Evolutionary conservation across 1,140 invertebrate species (phyloP).

Genomic region (Helicoverpa armigera): DNA sequence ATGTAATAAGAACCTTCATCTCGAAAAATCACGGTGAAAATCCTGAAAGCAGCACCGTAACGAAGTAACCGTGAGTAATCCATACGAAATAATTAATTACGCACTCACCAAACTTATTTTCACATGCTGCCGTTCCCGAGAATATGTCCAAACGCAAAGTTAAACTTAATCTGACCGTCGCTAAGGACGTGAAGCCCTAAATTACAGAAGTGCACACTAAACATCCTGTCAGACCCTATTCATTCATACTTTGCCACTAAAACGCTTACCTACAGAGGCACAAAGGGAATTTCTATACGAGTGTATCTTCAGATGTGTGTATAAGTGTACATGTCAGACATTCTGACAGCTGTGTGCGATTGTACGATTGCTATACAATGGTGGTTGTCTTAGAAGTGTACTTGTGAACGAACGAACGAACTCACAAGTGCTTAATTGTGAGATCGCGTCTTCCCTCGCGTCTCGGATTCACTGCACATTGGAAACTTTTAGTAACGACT

Average conservation of each 20-base stretch:
- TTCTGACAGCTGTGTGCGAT: slow-evolving; percentile 44
- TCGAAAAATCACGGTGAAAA: background rate
- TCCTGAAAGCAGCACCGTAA: background rate
- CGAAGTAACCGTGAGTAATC: slow-evolving; percentile 4
- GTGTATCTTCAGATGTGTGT: slow-evolving; percentile 40
- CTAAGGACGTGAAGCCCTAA: slow-evolving; percentile 45
- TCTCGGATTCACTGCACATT: slow-evolving; percentile 32
- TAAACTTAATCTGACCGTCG: slow-evolving; percentile 46
- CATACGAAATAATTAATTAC: slow-evolving; percentile 36
- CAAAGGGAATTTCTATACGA: slow-evolving; percentile 51
- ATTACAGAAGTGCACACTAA: slow-evolving; percentile 50
- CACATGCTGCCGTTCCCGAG: background rate
- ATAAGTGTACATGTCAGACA: slow-evolving; percentile 35
- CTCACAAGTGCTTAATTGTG: slow-evolving; percentile 42
- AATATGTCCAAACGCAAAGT: slow-evolving; percentile 34
- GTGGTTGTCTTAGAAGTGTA: slow-evolving; percentile 37
- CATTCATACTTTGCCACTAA: slow-evolving; percentile 56
- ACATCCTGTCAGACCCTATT: slow-evolving; percentile 62
- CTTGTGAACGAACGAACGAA: too few relatives aligned
- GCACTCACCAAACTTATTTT: slow-evolving; percentile 26
- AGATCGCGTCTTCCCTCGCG: slow-evolving; percentile 41
- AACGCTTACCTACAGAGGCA: slow-evolving; percentile 47
- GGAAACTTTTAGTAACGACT: slow-evolving; percentile 26
- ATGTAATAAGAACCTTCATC: background rate
- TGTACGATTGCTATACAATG: slow-evolving; percentile 42